Conservation (phyloP, 2,797 vertebrate genomes). For the Heteromormyrus szaboi region DNA sequence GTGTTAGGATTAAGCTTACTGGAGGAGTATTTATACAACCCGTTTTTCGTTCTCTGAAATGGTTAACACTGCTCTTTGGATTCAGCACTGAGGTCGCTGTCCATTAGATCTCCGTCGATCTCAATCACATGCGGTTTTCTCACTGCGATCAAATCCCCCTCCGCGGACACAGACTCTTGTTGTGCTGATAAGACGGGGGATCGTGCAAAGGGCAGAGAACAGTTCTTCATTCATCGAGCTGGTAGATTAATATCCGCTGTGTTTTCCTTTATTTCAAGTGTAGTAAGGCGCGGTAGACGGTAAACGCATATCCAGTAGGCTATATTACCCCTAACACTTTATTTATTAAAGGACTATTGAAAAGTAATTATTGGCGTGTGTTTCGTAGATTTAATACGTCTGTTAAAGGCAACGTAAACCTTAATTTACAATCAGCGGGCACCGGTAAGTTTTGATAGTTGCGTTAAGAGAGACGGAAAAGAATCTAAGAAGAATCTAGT, state of each 20-base stretch:
- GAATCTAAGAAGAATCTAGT: background rate
- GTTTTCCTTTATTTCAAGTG: background rate
- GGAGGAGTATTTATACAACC: background rate
- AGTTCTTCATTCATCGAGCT: background rate
- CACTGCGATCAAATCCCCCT: background rate
- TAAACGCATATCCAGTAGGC: background rate
- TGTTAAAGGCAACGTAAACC: background rate
- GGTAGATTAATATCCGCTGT: background rate
- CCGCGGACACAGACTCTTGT: background rate
- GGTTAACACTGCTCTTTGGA: background rate
- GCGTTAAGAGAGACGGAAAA: background rate
- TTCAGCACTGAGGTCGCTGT: constrained; percentile 10
- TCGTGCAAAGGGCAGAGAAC: background rate
- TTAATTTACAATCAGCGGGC: background rate
- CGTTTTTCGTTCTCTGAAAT: background rate
- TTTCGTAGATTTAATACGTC: background rate
- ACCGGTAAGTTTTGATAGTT: background rate
- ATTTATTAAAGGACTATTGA: background rate
- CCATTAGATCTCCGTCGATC: constrained; percentile 10
- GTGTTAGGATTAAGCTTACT: background rate
- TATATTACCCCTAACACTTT: background rate
- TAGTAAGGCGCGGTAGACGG: background rate
- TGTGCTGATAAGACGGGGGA: background rate
- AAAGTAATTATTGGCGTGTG: background rate
- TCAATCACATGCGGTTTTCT: constrained; percentile 16